phyloP scores from a whole-genome alignment of 2,113 vertebrate species.

The Naja naja region DNA sequence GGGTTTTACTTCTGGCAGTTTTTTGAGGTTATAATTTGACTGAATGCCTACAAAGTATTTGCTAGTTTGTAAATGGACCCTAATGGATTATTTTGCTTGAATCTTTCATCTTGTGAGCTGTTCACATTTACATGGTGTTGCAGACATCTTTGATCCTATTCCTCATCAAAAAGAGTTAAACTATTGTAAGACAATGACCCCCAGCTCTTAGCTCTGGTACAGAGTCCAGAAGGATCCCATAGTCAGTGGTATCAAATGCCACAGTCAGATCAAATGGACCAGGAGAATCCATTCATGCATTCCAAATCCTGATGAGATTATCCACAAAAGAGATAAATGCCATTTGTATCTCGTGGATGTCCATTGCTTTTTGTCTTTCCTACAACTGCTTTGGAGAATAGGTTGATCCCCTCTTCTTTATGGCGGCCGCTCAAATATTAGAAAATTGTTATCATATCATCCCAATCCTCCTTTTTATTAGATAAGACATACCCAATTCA shows the following conservation, averaged over 20 bases:
- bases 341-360: neutral
- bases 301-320: neutral
- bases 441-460: neutral
- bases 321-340: neutral
- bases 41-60: constrained; percentile 67
- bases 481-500: neutral
- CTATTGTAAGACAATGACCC: neutral
- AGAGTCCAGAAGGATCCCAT: neutral
- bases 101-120: constrained; percentile 46
- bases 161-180: constrained; percentile 10
- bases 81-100: constrained; percentile 57
- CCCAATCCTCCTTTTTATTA: neutral
- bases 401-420: neutral
- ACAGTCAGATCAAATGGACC: neutral
- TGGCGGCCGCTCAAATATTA: neutral
- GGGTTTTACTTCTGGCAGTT: constrained; percentile 64
- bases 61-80: constrained; percentile 62
- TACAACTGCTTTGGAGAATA: neutral
- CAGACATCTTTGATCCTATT: constrained; percentile 47
- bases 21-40: constrained; percentile 64
- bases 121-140: constrained; percentile 64
- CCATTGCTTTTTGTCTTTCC: neutral
- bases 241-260: neutral
- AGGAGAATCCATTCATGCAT: neutral
- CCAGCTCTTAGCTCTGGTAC: neutral